Conservation (phyloP, 2,888 invertebrate species). For the Sarcophaga caerulescens region DNA sequence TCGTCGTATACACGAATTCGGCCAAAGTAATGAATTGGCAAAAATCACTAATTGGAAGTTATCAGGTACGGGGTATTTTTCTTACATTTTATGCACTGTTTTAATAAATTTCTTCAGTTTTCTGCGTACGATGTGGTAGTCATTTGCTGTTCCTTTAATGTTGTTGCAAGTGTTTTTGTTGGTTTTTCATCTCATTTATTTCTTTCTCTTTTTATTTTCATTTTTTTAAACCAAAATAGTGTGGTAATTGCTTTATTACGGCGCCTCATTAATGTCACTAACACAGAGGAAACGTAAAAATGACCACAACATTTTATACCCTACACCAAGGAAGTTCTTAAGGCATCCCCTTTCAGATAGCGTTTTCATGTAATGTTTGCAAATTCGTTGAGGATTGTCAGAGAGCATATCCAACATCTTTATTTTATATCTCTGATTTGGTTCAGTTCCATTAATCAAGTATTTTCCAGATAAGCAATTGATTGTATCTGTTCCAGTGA, state of each 20-base stretch:
- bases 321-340: no score
- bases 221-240: slow-evolving; percentile 46
- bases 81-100: background rate
- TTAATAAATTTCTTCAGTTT: slow-evolving; percentile 38
- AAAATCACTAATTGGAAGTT: slow-evolving; percentile 54
- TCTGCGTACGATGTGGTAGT: slow-evolving; percentile 3
- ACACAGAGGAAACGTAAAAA: slow-evolving; percentile 51
- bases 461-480: no score
- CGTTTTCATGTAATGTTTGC: no score
- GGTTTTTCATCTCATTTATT: slow-evolving; percentile 8
- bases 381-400: no score
- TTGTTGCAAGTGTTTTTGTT: background rate
- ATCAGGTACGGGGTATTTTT: slow-evolving; percentile 27
- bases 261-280: slow-evolving; percentile 65
- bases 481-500: no score
- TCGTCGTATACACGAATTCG: background rate
- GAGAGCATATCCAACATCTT: no score
- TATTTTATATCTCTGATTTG: background rate
- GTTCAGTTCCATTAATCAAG: no score
- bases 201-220: background rate
- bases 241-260: slow-evolving; percentile 66
- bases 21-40: slow-evolving; percentile 44
- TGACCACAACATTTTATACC: slow-evolving; percentile 48
- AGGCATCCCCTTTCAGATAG: no score
- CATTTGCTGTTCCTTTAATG: background rate